Percentiles rank a stretch among this genome's conserved stretches.
Evolutionary conservation across 2,113 vertebrate species (phyloP).

Genomic region (Pelodiscus sinensis): DNA sequence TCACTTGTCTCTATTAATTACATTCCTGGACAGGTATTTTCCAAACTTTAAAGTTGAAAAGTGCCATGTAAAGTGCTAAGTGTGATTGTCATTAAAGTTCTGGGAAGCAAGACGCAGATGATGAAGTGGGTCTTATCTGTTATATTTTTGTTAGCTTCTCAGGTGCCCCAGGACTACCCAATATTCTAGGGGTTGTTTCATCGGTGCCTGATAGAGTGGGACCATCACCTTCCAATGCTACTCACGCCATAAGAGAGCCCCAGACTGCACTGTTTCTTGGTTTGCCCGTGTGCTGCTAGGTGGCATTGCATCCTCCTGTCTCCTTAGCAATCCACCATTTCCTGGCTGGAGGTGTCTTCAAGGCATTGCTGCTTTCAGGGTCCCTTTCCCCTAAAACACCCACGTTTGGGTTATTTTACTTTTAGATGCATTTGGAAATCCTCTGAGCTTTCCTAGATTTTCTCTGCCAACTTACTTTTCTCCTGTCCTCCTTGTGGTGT

Average conservation of each 20-base stretch:
- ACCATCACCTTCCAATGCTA: neutral
- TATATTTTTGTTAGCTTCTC: too few relatives aligned
- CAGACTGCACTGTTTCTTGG: neutral
- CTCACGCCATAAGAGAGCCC: neutral
- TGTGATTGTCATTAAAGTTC: neutral
- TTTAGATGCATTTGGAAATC: neutral
- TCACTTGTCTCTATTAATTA: neutral
- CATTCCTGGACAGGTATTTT: conserved; percentile 3
- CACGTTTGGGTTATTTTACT: neutral
- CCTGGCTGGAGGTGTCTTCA: neutral
- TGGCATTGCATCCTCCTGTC: neutral
- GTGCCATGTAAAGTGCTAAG: neutral
- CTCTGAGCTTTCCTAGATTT: neutral
- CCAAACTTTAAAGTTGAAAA: conserved; percentile 18
- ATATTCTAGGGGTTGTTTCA: neutral
- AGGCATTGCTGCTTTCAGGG: neutral
- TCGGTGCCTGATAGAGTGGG: neutral
- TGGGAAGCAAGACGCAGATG: conserved; percentile 8
- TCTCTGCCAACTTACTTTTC: neutral
- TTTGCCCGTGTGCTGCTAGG: neutral
- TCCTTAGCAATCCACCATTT: neutral
- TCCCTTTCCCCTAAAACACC: neutral
- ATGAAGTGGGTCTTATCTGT: too few relatives aligned
- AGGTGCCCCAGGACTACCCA: neutral
- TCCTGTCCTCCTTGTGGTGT: neutral